A percentile compares a stretch with the other conserved stretches of the same genome.
These are phyloP conservation scores for Pseudolaguvia tuberculata DNA, from an alignment of 2,113 vertebrate species.

Conservation along the genomic window DNA sequence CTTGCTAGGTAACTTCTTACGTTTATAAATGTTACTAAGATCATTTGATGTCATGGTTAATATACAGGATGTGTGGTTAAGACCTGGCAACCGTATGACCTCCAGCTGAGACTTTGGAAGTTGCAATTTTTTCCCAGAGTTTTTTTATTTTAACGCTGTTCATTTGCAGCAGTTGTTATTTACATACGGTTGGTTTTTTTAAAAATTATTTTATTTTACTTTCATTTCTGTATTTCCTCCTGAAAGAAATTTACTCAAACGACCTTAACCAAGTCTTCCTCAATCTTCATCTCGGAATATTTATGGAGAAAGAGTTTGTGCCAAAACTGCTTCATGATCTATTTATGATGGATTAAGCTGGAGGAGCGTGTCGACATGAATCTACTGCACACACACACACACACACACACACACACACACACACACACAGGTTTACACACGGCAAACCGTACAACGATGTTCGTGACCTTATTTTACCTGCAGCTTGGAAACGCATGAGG, in stretches of 20 bases:
- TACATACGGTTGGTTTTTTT: constrained; percentile 26
- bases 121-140: no score
- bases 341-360: constrained; percentile 21
- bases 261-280: constrained; percentile 24
- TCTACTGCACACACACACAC: constrained; percentile 7
- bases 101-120: no score
- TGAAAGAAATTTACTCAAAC: constrained; percentile 30
- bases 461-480: constrained; percentile 30
- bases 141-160: no score
- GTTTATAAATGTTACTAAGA: neutral
- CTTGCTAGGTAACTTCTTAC: neutral
- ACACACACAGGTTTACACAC: no score
- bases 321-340: constrained; percentile 15
- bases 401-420: no score
- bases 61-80: neutral
- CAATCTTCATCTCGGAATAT: constrained; percentile 24
- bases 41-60: neutral
- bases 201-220: no score
- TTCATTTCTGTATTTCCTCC: neutral
- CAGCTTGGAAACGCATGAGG: constrained; percentile 43
- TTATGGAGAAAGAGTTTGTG: constrained; percentile 32
- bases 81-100: neutral
- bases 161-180: constrained; percentile 41
- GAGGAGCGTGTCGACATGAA: neutral
- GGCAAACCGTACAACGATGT: neutral